Evolutionary conservation across 2,797 vertebrate species (phyloP).

Genomic region (Salarias fasciatus): DNA sequence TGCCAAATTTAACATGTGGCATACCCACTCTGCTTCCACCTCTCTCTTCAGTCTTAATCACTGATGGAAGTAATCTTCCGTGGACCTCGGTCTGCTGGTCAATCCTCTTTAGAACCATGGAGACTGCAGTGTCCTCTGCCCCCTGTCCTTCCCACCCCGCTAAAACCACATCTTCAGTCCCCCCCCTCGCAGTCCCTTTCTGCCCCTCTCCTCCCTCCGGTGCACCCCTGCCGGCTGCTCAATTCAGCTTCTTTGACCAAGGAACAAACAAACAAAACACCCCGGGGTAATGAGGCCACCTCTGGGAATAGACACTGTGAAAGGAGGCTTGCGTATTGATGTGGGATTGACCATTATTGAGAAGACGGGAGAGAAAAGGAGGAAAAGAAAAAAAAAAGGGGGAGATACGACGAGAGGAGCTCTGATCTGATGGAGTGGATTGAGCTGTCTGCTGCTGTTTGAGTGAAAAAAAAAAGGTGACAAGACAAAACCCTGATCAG

Average conservation of each 20-base stretch:
- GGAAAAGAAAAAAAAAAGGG: constrained; percentile 17
- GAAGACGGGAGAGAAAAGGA: constrained; percentile 41
- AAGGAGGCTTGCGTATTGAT: constrained; percentile 75
- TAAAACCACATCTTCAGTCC: constrained; percentile 12
- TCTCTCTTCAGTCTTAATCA: too few species aligned
- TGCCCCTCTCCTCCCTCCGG: constrained; percentile 35
- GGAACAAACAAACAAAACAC: constrained; percentile 83
- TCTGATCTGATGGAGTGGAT: constrained; percentile 77
- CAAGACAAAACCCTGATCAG: constrained; percentile 72
- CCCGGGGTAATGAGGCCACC: constrained; percentile 76
- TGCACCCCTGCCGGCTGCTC: constrained; percentile 71
- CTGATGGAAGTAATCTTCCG: too few species aligned
- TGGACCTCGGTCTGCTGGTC: constrained; percentile 37
- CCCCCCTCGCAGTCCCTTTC: background rate
- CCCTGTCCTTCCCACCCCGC: constrained; percentile 15
- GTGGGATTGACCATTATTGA: constrained; percentile 74
- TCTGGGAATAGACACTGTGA: constrained; percentile 69
- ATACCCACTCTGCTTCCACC: too few species aligned
- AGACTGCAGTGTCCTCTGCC: constrained; percentile 8
- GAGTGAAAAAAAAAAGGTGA: constrained; percentile 61
- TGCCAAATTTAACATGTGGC: too few species aligned
- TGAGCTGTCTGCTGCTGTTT: constrained; percentile 62
- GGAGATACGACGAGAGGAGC: constrained; percentile 58
- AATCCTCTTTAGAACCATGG: constrained; percentile 44
- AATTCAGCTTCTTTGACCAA: constrained; percentile 75